Conservation (phyloP, 2,888 invertebrate species). For the Germaria angustata region DNA sequence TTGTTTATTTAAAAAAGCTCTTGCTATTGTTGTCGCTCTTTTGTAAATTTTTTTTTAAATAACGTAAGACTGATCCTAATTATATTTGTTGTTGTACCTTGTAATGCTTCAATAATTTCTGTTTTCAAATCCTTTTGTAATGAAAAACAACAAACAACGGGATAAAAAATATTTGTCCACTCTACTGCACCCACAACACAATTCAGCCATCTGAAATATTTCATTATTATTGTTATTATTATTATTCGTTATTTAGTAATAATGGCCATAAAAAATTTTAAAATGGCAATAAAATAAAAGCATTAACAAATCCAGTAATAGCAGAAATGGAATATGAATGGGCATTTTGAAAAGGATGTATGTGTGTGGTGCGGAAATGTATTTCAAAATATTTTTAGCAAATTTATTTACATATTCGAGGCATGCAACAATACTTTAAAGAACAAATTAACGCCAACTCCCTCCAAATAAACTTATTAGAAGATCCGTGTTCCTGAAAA, state of each 20-base stretch:
- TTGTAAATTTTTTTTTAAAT: background rate
- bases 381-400: too few relatives aligned
- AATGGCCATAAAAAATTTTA: background rate
- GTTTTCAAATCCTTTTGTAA: conserved; percentile 15
- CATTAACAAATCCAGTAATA: too few relatives aligned
- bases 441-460: too few relatives aligned
- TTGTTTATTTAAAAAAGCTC: background rate
- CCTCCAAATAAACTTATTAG: too few relatives aligned
- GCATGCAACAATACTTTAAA: too few relatives aligned
- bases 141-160: conserved; percentile 3
- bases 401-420: too few relatives aligned
- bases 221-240: conserved; percentile 57
- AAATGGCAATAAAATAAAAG: too few relatives aligned
- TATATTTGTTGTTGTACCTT: background rate
- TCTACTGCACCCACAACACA: background rate
- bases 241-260: conserved; percentile 36
- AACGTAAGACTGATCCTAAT: background rate
- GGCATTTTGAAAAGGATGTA: too few relatives aligned
- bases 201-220: background rate
- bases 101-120: conserved; percentile 10
- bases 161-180: background rate
- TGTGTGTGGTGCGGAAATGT: too few relatives aligned
- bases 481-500: too few relatives aligned
- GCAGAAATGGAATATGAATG: too few relatives aligned
- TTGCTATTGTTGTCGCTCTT: background rate